Base-by-base conservation (phyloP, 2,113 vertebrate genomes). In the Otus sunia region DNA sequence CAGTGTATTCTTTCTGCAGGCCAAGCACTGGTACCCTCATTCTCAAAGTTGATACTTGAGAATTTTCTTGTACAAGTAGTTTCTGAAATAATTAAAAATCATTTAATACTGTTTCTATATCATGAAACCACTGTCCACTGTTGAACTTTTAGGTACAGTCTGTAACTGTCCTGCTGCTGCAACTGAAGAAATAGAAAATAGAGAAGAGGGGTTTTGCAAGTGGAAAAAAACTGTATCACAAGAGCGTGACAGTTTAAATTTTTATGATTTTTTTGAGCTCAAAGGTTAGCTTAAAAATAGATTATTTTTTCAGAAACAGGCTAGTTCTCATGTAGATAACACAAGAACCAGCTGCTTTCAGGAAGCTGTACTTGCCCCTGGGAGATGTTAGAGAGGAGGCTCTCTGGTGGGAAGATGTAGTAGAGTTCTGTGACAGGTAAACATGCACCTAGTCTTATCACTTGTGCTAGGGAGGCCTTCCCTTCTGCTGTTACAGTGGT, bases 241-340 rank as follows among this genome's bases (percentile, higher is more conserved):
- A 72, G 60, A 74, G 25, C 21, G 64, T 52, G n/a, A 43, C 41
- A 81, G 45, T 59, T 81, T 4, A 53, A 30, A 39, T 67, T 79
- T 91, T 66, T 74, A 58, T 81, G 37, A 27, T 92, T 94, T 55
- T 93, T 94, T 55, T 81, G 59, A 90, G 23, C 56, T 91, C 43
- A 90, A 79, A 94, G 49, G 39, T 92, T 80, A 75, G 10, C 92
- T 90, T 91, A 94, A 73, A 97, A 95, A n/a, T 55, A 92, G 72
- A 64, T 62, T 4, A 13, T 30, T 89, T 77, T 64, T 86, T 72
- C 52, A 84, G 77, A 90, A 79, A 67, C 82, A 63, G 21, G 20
- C 36, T 19, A 21, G 12, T 84, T 84, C 52, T 93, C 47, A 4
- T 39, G 32, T 63, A 63, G n/a, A 18, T 88, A 75, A 41, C 22